Percentiles rank a stretch among this genome's conserved stretches.
Evolutionary conservation across 1,140 invertebrate genomes (phyloP).

Genomic region (roundworm (Caenorhabditis elegans)): DNA sequence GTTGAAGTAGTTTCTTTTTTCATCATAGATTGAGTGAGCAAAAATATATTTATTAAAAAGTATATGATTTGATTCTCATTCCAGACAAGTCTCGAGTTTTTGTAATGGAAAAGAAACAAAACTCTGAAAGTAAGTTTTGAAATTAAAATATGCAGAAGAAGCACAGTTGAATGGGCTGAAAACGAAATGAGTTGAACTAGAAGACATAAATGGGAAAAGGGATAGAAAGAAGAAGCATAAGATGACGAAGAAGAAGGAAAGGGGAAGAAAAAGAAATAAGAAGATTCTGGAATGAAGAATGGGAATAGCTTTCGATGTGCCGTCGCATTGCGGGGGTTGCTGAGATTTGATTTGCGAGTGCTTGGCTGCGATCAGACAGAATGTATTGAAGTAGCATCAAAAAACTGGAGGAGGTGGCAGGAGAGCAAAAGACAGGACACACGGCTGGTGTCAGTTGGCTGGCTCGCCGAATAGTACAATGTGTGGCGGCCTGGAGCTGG

Average conservation of each 20-base stretch:
- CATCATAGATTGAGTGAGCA: too few species aligned
- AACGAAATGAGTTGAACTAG: not conserved
- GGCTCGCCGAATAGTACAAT: slow-evolving; percentile 7
- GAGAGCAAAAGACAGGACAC: not conserved
- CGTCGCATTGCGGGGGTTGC: slow-evolving; percentile 8
- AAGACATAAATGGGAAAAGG: not conserved
- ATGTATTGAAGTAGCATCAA: slow-evolving; percentile 9
- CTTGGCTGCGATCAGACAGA: not conserved
- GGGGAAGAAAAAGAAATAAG: not conserved
- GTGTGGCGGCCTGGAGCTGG: not conserved
- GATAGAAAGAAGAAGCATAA: not conserved
- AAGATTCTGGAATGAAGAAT: not conserved
- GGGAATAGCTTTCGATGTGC: not conserved
- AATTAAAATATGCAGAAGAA: slow-evolving; percentile 2
- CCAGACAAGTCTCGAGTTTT: too few species aligned
- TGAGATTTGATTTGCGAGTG: slow-evolving; percentile 26
- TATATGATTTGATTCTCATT: too few species aligned
- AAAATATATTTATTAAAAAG: too few species aligned
- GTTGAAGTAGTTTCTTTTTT: not conserved
- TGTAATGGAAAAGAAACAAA: too few species aligned
- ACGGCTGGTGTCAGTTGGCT: not conserved
- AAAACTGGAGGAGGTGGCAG: not conserved
- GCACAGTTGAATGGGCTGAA: not conserved
- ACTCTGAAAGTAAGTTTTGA: too few species aligned
- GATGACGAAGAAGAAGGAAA: not conserved